Conservation (phyloP, 2,797 vertebrate species). For the Loriculus beryllinus region DNA sequence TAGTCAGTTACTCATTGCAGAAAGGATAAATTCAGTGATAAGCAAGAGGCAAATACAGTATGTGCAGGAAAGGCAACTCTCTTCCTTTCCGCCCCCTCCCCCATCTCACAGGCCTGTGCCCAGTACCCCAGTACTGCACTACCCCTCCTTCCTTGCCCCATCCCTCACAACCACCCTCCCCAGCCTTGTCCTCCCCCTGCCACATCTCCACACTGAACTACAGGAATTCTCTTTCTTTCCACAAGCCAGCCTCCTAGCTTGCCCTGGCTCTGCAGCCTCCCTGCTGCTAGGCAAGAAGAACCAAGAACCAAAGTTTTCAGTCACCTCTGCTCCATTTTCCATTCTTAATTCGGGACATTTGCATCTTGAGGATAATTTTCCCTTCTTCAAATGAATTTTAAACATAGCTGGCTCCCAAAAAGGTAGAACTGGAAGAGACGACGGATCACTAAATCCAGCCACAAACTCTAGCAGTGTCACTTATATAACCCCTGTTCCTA, state of each 20-base stretch:
- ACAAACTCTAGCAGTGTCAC: background rate
- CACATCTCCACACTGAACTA: background rate
- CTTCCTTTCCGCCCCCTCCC: background rate
- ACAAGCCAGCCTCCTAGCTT: background rate
- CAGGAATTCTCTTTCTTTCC: background rate
- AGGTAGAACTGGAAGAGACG: background rate
- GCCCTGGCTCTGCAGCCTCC: background rate
- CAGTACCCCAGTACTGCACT: background rate
- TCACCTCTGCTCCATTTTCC: background rate
- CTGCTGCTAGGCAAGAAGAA: background rate
- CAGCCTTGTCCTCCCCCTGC: background rate
- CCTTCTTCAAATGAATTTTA: background rate
- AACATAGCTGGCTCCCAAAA: background rate
- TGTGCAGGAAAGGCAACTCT: background rate
- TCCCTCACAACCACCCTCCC: background rate
- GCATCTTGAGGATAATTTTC: background rate
- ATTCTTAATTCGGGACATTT: background rate
- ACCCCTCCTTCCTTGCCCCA: background rate
- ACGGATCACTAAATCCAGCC: background rate
- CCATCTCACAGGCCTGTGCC: background rate
- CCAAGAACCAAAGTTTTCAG: background rate
- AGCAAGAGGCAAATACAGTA: background rate
- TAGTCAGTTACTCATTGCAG: slow-evolving; percentile 44
- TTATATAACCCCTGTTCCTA: background rate
- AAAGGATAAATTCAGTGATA: slow-evolving; percentile 31